Evolutionary conservation across 1,140 invertebrate species (phyloP).

Genomic region (Diachasmimorpha longicaudata): DNA sequence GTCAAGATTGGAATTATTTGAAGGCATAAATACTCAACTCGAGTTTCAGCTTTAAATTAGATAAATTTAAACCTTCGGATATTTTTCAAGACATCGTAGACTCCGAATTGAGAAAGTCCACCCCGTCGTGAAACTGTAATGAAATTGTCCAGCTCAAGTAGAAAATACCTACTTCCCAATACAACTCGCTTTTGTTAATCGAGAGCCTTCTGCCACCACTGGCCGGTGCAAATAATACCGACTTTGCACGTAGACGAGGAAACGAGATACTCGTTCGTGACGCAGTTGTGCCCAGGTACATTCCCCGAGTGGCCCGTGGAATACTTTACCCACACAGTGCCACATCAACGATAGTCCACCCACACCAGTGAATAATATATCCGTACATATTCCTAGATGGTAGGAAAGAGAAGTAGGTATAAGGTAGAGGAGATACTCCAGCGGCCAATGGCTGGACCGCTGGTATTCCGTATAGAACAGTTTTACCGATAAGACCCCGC

Average conservation of each 20-base stretch:
- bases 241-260: constrained; percentile 1
- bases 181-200: constrained; percentile 8
- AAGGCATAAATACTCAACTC: too few species aligned
- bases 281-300: constrained; percentile 26
- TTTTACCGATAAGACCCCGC: constrained; percentile 56
- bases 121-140: neutral
- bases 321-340: neutral
- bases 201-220: constrained; percentile 9
- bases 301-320: neutral
- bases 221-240: constrained; percentile 15
- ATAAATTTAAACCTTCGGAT: too few species aligned
- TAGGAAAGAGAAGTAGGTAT: constrained; percentile 34
- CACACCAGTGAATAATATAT: constrained; percentile 14
- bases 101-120: too few species aligned
- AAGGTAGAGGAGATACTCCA: constrained; percentile 35
- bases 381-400: constrained; percentile 21
- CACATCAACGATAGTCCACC: constrained; percentile 13
- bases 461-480: constrained; percentile 50
- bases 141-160: neutral
- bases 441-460: constrained; percentile 46
- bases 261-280: constrained; percentile 25
- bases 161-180: constrained; percentile 11
- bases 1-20: too few species aligned
- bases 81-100: too few species aligned
- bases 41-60: too few species aligned